Evolutionary conservation across 2,113 vertebrate genomes (phyloP).

Genomic region (Cochlearius cochlearius): DNA sequence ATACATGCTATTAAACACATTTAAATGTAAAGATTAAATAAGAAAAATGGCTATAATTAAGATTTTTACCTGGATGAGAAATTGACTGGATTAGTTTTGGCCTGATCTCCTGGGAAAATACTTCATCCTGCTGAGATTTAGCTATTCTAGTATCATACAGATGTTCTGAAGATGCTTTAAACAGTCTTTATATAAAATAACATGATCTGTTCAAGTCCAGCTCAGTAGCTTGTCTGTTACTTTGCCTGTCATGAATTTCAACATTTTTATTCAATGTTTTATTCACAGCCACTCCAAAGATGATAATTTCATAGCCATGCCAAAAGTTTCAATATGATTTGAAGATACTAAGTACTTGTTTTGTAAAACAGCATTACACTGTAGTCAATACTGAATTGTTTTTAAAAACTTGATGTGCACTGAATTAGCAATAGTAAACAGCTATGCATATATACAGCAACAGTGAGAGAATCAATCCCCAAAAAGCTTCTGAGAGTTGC

Average conservation of each 20-base stretch:
- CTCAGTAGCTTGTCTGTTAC: not conserved
- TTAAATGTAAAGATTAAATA: not conserved
- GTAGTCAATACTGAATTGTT: not conserved
- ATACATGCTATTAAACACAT: not conserved
- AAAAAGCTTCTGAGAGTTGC: not conserved
- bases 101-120: not conserved
- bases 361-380: not conserved
- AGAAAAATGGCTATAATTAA: not conserved
- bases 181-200: not conserved
- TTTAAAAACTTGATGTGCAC: not conserved
- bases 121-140: not conserved
- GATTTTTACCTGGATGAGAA: not conserved
- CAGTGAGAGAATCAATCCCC: not conserved
- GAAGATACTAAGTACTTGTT: not conserved
- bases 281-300: not conserved
- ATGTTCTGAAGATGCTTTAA: not conserved
- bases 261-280: not conserved
- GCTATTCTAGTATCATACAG: not conserved
- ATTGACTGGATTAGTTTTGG: not conserved
- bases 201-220: not conserved
- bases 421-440: not conserved
- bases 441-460: not conserved
- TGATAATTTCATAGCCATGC: not conserved
- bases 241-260: not conserved
- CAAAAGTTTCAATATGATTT: not conserved